phyloP scores from a whole-genome alignment of 2,888 invertebrate genomes.

The Stegana nigrithorax region DNA sequence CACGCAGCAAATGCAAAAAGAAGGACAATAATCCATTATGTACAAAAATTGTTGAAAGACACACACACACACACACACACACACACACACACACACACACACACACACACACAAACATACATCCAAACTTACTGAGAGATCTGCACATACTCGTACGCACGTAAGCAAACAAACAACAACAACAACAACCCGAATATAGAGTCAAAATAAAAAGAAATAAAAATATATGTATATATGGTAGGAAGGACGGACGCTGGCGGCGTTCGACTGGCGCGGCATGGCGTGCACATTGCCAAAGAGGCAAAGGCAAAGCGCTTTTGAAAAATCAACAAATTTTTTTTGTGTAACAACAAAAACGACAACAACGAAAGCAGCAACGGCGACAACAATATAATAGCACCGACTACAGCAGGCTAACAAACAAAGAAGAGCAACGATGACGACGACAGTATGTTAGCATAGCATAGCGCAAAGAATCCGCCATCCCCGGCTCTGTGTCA shows the following conservation, averaged over 20 bases:
- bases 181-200: no score
- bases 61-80: constrained; percentile 44
- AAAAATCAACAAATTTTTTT: constrained; percentile 36
- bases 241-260: constrained; percentile 18
- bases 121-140: no score
- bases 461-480: constrained; percentile 37
- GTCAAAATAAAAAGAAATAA: no score
- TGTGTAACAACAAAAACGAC: constrained; percentile 34
- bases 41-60: constrained; percentile 52
- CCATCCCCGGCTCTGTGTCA: constrained; percentile 47
- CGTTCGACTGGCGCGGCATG: constrained; percentile 45
- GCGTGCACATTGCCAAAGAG: constrained; percentile 44
- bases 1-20: constrained; percentile 47
- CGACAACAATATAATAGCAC: constrained; percentile 31
- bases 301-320: constrained; percentile 36
- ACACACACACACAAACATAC: constrained; percentile 19
- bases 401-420: constrained; percentile 30
- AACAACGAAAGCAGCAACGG: constrained; percentile 38
- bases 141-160: no score
- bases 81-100: constrained; percentile 41
- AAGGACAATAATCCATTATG: constrained; percentile 66
- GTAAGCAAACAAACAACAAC: constrained; percentile 11
- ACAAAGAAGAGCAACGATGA: constrained; percentile 50
- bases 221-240: no score
- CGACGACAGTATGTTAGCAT: constrained; percentile 36